Percentiles rank a stretch among this genome's conserved stretches.
Evolutionary conservation across 1,140 invertebrate species (phyloP).

Genomic region (Zelostemma sp.): DNA sequence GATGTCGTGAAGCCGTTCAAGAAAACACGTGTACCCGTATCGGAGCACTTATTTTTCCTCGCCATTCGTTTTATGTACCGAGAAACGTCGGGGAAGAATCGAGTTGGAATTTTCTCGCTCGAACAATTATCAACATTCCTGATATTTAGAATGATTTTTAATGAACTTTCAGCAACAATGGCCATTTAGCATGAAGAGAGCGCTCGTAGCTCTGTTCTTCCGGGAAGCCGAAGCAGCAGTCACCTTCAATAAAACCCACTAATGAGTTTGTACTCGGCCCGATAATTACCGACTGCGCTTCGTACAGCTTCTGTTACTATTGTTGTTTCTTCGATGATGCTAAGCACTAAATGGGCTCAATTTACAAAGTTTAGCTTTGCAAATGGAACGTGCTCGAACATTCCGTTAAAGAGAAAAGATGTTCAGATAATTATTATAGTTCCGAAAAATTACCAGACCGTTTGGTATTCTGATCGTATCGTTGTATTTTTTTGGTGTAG

Average conservation of each 20-base stretch:
- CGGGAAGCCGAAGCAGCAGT: conserved; percentile 39
- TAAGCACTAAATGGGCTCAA: conserved; percentile 27
- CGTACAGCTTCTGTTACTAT: conserved; percentile 28
- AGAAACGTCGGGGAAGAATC: background rate
- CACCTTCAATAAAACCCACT: conserved; percentile 49
- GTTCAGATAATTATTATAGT: no score
- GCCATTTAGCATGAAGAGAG: conserved; percentile 44
- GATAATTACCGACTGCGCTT: conserved; percentile 49
- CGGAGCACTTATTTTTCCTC: no score
- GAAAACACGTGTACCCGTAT: background rate
- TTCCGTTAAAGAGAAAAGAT: no score
- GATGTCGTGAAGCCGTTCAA: conserved; percentile 16
- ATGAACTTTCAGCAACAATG: background rate
- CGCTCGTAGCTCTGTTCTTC: conserved; percentile 46
- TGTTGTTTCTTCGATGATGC: conserved; percentile 26
- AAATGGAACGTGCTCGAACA: no score
- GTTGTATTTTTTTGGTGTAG: no score
- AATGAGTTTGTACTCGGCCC: conserved; percentile 55
- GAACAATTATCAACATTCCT: background rate
- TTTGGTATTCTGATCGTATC: no score
- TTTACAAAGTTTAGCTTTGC: conserved; percentile 13
- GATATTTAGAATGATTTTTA: background rate
- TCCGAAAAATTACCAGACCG: no score
- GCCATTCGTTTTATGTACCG: background rate
- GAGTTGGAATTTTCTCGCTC: background rate